Conservation (phyloP, 2,797 vertebrate species). For the Pangasius djambal region DNA sequence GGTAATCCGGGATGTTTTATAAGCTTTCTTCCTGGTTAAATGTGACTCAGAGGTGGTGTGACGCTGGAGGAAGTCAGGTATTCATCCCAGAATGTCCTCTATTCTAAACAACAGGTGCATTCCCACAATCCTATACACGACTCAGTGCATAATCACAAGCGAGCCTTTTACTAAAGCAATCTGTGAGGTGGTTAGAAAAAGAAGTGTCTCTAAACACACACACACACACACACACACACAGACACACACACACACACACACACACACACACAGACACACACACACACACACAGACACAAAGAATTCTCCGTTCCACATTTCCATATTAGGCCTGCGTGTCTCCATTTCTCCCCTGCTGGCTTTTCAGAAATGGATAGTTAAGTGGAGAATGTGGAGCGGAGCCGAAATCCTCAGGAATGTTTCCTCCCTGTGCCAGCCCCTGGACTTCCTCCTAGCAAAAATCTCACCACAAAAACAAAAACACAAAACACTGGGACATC, state of each 20-base stretch:
- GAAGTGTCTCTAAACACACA: constrained; percentile 41
- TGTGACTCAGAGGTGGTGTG: background rate
- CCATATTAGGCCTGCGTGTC: constrained; percentile 99
- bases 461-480: constrained; percentile 80
- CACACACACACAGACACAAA: constrained; percentile 44
- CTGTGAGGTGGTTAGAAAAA: constrained; percentile 46
- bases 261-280: constrained; percentile 46
- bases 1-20: background rate
- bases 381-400: constrained; percentile 95
- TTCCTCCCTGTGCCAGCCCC: constrained; percentile 81
- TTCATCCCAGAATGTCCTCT: constrained; percentile 48
- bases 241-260: no score
- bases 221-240: constrained; percentile 20
- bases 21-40: background rate
- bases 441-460: constrained; percentile 83
- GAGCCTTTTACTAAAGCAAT: constrained; percentile 47
- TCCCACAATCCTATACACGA: constrained; percentile 9
- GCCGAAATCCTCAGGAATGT: constrained; percentile 96
- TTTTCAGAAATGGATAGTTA: constrained; percentile 90
- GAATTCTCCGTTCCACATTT: constrained; percentile 85
- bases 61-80: background rate
- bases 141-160: constrained; percentile 76
- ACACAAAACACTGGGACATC: constrained; percentile 64
- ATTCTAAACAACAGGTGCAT: constrained; percentile 67
- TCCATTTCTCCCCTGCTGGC: constrained; percentile 82